A percentile compares a stretch with the other conserved stretches of the same genome.
These are phyloP conservation scores for Eupsilia transversa DNA, from an alignment of 2,888 invertebrate species.

Conservation along the genomic window DNA sequence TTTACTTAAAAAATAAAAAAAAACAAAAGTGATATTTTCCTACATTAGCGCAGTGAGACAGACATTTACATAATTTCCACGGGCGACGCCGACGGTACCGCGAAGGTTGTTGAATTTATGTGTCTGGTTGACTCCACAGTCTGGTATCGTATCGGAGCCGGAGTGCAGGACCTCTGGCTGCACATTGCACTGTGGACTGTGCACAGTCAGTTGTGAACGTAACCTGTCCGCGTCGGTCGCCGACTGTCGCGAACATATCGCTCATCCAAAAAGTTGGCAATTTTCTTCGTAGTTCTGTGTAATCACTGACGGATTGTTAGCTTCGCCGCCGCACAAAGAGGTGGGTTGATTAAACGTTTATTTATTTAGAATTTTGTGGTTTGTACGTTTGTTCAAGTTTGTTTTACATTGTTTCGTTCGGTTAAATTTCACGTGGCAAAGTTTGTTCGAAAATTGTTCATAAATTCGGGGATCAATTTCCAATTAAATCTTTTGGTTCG, in stretches of 20 bases:
- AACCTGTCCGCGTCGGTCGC: conserved; percentile 35
- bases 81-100: conserved; percentile 46
- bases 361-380: conserved; percentile 39
- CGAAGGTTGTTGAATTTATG: conserved; percentile 73
- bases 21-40: conserved; percentile 30
- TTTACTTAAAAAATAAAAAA: conserved; percentile 28
- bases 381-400: conserved; percentile 18
- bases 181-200: conserved; percentile 65
- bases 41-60: conserved; percentile 47
- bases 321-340: conserved; percentile 57
- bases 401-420: conserved; percentile 28
- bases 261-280: conserved; percentile 66
- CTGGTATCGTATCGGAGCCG: conserved; percentile 50
- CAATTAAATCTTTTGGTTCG: conserved; percentile 52
- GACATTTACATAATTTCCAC: conserved; percentile 67
- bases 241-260: conserved; percentile 28
- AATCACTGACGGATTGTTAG: conserved; percentile 61
- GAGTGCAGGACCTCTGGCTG: conserved; percentile 58
- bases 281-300: conserved; percentile 68
- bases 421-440: conserved; percentile 33
- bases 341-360: conserved; percentile 47
- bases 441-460: conserved; percentile 42
- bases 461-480: conserved; percentile 45
- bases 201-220: conserved; percentile 66
- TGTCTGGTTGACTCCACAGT: conserved; percentile 68